A percentile compares a stretch with the other conserved stretches of the same genome.
Conservation (phyloP, 2,797 vertebrate species). For the Anabacerthia variegaticeps region DNA sequence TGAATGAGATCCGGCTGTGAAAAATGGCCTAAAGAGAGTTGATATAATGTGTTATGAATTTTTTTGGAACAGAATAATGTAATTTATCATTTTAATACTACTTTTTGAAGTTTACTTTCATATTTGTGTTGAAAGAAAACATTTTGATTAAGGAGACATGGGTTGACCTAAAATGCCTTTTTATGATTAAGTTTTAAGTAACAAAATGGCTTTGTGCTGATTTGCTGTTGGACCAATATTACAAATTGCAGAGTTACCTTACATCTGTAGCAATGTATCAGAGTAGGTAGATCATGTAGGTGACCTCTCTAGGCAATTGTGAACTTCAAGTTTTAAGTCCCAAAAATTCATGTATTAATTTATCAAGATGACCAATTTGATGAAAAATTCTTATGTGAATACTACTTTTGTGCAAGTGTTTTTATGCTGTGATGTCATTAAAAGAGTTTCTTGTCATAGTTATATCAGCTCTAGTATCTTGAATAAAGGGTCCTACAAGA, state of each 20-base stretch:
- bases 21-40: conserved; percentile 27
- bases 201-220: not conserved
- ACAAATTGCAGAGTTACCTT: not conserved
- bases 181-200: conserved; percentile 3
- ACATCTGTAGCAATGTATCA: not conserved
- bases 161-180: not conserved
- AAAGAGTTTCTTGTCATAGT: not conserved
- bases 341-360: not conserved
- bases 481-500: not conserved
- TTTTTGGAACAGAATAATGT: not conserved
- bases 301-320: not conserved
- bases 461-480: not conserved
- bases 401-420: not conserved
- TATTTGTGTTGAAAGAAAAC: conserved; percentile 8
- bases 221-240: not conserved
- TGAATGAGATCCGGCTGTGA: not conserved
- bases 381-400: not conserved
- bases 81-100: conserved; percentile 25
- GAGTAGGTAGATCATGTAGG: not conserved
- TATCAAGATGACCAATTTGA: not conserved
- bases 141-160: not conserved
- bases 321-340: not conserved
- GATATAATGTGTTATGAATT: not conserved
- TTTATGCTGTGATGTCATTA: not conserved
- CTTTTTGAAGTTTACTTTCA: conserved; percentile 15